phyloP scores from a whole-genome alignment of 37 sponge, comb jelly and placozoan species.

The Petrosia ficiformis region DNA sequence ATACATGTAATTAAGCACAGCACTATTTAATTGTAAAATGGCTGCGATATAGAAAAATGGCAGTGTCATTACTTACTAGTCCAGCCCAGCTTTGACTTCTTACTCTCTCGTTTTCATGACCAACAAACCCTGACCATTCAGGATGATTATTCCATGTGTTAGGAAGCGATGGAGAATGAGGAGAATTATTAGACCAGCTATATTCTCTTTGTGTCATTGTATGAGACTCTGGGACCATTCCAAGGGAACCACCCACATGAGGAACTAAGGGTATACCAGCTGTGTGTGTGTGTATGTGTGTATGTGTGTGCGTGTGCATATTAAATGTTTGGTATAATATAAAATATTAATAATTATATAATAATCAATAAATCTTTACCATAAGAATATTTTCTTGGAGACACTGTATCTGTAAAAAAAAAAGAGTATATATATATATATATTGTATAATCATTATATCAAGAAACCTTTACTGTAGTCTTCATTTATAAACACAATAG shows the following conservation, averaged over 20 bases:
- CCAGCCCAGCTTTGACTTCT: conserved; percentile 2
- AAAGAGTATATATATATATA: background rate
- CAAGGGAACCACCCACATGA: background rate
- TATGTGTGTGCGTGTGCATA: conserved; percentile 3
- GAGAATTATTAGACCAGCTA: background rate
- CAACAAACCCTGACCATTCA: background rate
- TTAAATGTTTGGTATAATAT: background rate
- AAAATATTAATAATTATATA: background rate
- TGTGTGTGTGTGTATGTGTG: conserved; percentile 12
- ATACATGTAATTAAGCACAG: background rate
- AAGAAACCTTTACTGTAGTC: no score
- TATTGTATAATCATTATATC: no score
- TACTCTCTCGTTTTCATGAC: background rate
- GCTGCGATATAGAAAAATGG: no score
- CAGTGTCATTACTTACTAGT: background rate
- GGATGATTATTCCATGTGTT: background rate
- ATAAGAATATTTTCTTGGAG: conserved; percentile 1
- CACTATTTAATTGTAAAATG: background rate
- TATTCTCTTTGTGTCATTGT: conserved; percentile 7
- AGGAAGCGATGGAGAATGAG: background rate
- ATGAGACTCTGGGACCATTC: background rate
- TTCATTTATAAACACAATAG: no score
- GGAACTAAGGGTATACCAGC: conserved; percentile 1
- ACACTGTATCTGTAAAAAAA: background rate
- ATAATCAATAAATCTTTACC: background rate